Evolutionary conservation across 2,113 vertebrate genomes (phyloP), one percentile per base, ranked within the genome.

Genomic region (Chascanopsetta lugubris): DNA sequence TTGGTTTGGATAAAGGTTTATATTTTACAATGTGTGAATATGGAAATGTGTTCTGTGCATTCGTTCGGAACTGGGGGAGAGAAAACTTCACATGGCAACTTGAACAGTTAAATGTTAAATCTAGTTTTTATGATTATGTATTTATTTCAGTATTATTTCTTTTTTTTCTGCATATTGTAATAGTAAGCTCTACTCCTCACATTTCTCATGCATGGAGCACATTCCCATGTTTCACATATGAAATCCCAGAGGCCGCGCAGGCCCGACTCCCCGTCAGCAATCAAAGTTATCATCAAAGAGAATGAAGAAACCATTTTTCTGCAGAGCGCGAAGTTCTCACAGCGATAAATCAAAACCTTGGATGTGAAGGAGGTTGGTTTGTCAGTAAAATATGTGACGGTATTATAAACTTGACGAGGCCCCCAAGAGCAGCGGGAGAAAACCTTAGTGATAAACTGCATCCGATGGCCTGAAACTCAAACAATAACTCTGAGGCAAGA

Each of bases 351-450:
- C 69, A 86, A 54, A 17, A 56, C 22, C 26, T 63, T 79, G 79
- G 49, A 80, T 74, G 79, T 74, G 18, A 43, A 58, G 49, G 59
- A 67, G 58, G 62, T 69, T 49, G 26, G 59, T 67, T 69, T 84
- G 74, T 77, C 86, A 79, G 79, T 66, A 46, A 79, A 86, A 72
- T 77, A 84, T 76, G 61, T 64, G 78, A 73, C 68, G 63, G 63
- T 67, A 68, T 71, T 80, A 83, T 47, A 70, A 78, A 71, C 43
- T 74, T 59, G 29, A 78, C 66, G 69, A 49, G 43, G 38, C 73
- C 70, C 69, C 60, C 30, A 72, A 67, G 83, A 84, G 61, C 57
- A 27, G 47, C 45, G 56, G 62, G 12, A 68, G 57, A 64, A 25
- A 18, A 71, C 17, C 63, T 50, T 46, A 72, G 79, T 80, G 62